Conservation (phyloP, 2,113 vertebrate species). For the Thunnus maccoyii region DNA sequence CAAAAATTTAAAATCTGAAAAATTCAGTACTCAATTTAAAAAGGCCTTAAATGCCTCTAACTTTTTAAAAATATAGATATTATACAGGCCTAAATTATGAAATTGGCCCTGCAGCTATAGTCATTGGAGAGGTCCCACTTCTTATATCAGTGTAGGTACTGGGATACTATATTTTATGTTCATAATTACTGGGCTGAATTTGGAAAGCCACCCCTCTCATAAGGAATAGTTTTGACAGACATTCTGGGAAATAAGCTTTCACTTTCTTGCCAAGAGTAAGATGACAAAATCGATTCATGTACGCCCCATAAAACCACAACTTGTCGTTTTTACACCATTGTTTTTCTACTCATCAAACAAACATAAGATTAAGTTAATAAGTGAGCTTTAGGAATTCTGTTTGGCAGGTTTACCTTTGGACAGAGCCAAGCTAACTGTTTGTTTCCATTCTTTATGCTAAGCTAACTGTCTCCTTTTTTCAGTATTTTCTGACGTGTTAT, state of each 20-base stretch:
- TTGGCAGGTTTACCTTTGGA: no score
- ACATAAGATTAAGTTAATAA: background rate
- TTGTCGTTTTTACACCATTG: no score
- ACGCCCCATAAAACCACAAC: no score
- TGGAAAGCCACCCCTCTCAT: no score
- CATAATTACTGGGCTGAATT: no score
- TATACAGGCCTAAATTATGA: background rate
- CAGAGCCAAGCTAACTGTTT: no score
- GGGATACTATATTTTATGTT: no score
- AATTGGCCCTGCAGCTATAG: background rate
- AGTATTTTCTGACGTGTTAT: slow-evolving; percentile 17
- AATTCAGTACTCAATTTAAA: background rate
- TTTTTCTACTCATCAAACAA: background rate
- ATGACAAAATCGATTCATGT: background rate
- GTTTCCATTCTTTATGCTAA: no score
- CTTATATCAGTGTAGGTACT: background rate
- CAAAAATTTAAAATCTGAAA: background rate
- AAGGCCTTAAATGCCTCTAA: background rate
- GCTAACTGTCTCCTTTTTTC: no score
- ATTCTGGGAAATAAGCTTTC: no score
- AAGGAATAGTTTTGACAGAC: no score
- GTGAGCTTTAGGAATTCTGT: background rate
- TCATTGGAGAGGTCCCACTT: slow-evolving; percentile 2
- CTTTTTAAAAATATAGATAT: no score
- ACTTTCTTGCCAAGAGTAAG: background rate